Percentiles rank a stretch among this genome's conserved stretches.
These are phyloP conservation scores for Hipposideros larvatus DNA, from an alignment of 2,797 vertebrate species.

Conservation along the genomic window DNA sequence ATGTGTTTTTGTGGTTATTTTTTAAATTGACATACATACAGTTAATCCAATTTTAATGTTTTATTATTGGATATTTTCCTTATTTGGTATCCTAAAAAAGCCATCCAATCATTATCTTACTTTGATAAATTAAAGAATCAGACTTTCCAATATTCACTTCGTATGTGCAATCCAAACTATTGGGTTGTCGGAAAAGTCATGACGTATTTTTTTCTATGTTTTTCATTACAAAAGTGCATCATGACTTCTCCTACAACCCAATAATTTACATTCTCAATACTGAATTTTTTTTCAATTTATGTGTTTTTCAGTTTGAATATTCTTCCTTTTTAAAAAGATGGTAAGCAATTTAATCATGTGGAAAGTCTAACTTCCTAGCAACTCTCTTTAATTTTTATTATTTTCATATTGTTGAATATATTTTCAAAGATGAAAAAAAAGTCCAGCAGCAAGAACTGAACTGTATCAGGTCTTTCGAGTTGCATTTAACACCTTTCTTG, in stretches of 20 bases:
- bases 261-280: not conserved
- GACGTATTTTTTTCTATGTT: too few relatives aligned
- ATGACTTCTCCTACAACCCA: too few relatives aligned
- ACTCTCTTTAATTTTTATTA: conserved; percentile 38
- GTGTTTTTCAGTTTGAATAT: not conserved
- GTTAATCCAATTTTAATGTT: not conserved
- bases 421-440: conserved; percentile 59
- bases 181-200: too few relatives aligned
- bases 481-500: conserved; percentile 60
- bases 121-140: conserved; percentile 31
- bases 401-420: conserved; percentile 48
- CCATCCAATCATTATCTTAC: not conserved
- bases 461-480: conserved; percentile 39
- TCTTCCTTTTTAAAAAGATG: not conserved
- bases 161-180: not conserved
- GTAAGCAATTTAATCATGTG: not conserved
- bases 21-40: not conserved
- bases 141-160: not conserved
- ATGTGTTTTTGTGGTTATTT: not conserved
- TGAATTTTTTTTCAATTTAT: not conserved
- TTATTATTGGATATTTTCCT: not conserved
- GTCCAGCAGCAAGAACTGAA: not conserved
- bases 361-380: conserved; percentile 10
- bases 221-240: too few relatives aligned
- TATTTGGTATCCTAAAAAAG: not conserved